Base-by-base conservation (phyloP, 2,888 invertebrate species). In the Pyrochroa serraticornis region DNA sequence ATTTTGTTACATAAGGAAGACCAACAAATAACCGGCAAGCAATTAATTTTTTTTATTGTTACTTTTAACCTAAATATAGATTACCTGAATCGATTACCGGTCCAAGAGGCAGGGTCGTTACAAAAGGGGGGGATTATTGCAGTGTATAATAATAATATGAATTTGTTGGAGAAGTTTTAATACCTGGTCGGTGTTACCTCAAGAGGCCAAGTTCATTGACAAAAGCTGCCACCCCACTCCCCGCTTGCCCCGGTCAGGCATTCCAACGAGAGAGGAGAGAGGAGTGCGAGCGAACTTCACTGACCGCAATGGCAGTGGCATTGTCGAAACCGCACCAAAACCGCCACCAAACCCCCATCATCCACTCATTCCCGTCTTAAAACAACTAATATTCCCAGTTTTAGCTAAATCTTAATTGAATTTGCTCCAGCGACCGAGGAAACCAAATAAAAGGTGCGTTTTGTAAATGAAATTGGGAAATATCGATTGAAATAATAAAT, bases 201-300 rank as follows among this genome's bases (percentile, higher is more conserved):
- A 59, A 57, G 60, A 60, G 58, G 61, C 66, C 52, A 66, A 67
- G 69, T 69, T 69, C 69, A 67, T 69, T 69, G 69, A 69, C 67
- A 69, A 69, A 69, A 66, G 65, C 65, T 51, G 60, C 47, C 58
- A 60, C 59, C 68, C 66, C 68, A 61, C 65, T 59, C 66, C 65
- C 65, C 66, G 60, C 52, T 38, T 38, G 44, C 52, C 52, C 52
- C 66, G 60, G 65, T 64, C 69, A 62, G 64, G 60, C 69, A 67
- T 69, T 69, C 69, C 69, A 61, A 64, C 52, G 44, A 52, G 42
- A 52, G 52, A 45, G 44, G 44, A 44, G 52, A 44, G 51, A 43
- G 51, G 44, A 50, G 50, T 50, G 50, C 49, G 49, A 41, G 50
- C 50, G 50, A 51, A 52, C 52, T 52, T 45, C 52, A 45, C 52